A percentile compares a stretch with the other conserved stretches of the same genome.
phyloP scores from a whole-genome alignment of 1,140 invertebrate genomes.

The Drosophila novamexicana region DNA sequence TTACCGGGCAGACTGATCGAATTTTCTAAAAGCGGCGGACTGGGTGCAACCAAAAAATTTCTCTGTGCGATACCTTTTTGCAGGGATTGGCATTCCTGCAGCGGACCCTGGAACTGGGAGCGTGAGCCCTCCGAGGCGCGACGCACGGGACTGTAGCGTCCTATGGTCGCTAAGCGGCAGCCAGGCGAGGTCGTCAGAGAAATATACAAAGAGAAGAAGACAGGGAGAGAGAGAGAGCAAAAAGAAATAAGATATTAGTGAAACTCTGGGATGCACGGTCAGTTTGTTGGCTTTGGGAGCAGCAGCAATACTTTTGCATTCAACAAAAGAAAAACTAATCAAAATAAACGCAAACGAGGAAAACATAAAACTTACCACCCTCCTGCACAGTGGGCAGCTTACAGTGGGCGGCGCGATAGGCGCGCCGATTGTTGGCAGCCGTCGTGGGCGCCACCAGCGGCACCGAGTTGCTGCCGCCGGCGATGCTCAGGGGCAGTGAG shows the following conservation, averaged over 20 bases:
- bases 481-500: constrained; percentile 17
- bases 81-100: constrained; percentile 90
- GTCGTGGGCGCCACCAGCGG: constrained; percentile 53
- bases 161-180: constrained; percentile 65
- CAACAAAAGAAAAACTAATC: constrained; percentile 5
- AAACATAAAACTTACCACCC: constrained; percentile 84
- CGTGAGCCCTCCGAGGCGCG: constrained; percentile 89
- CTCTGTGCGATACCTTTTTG: constrained; percentile 86
- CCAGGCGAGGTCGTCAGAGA: neutral
- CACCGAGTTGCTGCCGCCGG: constrained; percentile 52
- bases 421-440: constrained; percentile 69
- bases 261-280: neutral
- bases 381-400: constrained; percentile 87
- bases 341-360: too few relatives aligned
- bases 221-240: constrained; percentile 9
- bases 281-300: too few relatives aligned
- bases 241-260: constrained; percentile 9
- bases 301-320: neutral
- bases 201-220: neutral
- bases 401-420: constrained; percentile 68
- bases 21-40: constrained; percentile 85
- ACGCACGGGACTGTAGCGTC: constrained; percentile 94
- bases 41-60: constrained; percentile 85
- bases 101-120: constrained; percentile 85
- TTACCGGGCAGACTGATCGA: constrained; percentile 84